Evolutionary conservation across 1,140 invertebrate genomes (phyloP).

Genomic region (Platyscapa corneri): DNA sequence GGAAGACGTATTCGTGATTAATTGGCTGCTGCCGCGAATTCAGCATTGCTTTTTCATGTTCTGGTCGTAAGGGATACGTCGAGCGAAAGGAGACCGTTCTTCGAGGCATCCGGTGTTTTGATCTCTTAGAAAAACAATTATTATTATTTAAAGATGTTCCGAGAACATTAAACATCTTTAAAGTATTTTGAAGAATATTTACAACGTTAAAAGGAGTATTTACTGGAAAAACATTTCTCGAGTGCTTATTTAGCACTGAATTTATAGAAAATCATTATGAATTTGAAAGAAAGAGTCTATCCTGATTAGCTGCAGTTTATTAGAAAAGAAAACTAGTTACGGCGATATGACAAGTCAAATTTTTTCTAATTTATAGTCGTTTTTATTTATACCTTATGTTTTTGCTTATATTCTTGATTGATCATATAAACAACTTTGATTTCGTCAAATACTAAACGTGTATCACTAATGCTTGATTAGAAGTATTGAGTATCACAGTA

Average conservation of each 20-base stretch:
- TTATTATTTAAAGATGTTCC: background rate
- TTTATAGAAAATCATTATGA: background rate
- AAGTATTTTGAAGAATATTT: background rate
- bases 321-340: background rate
- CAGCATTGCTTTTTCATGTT: background rate
- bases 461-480: background rate
- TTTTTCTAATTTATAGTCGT: background rate
- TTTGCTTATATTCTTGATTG: background rate
- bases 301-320: background rate
- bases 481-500: background rate
- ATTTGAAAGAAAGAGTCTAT: background rate
- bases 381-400: background rate
- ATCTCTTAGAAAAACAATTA: conserved; percentile 26
- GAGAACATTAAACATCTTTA: background rate
- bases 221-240: background rate
- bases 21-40: background rate
- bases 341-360: background rate
- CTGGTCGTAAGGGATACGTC: background rate
- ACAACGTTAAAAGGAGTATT: background rate
- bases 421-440: background rate
- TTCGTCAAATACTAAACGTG: background rate
- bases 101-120: background rate
- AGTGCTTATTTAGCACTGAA: background rate
- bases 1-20: too few species aligned
- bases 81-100: background rate